Percentiles rank a stretch among this genome's conserved stretches.
Evolutionary conservation across 2,888 invertebrate species (phyloP).

Genomic region (Oasisia sp.): DNA sequence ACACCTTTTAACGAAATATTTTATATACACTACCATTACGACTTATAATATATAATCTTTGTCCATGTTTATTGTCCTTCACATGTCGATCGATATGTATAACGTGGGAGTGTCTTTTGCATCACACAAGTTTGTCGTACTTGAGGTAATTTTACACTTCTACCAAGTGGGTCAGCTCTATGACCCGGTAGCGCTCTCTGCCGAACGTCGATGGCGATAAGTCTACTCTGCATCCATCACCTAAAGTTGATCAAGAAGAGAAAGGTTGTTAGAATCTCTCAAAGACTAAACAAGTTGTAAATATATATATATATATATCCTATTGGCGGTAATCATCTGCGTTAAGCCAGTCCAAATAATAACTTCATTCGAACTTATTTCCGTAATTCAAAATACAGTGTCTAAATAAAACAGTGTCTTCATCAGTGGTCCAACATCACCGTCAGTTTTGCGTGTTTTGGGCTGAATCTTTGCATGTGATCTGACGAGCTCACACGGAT

Average conservation of each 20-base stretch:
- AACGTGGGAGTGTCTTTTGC: too few relatives aligned
- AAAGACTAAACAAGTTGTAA: neutral
- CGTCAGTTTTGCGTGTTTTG: neutral
- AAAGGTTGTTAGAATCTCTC: neutral
- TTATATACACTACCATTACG: too few relatives aligned
- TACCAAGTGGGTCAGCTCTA: neutral
- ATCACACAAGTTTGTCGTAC: neutral
- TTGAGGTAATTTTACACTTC: neutral
- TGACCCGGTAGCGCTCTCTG: neutral
- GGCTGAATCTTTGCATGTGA: too few relatives aligned
- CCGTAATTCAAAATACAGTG: too few relatives aligned
- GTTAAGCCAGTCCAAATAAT: too few relatives aligned
- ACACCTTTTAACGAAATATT: too few relatives aligned
- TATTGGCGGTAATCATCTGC: neutral
- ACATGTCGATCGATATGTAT: neutral
- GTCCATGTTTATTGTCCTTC: too few relatives aligned
- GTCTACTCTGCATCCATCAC: neutral
- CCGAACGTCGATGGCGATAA: neutral
- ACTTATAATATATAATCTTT: too few relatives aligned
- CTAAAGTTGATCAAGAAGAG: neutral
- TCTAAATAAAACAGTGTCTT: too few relatives aligned
- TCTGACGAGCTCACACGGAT: too few relatives aligned
- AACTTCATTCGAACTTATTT: too few relatives aligned
- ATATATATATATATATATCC: neutral
- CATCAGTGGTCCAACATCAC: too few relatives aligned